Conservation (phyloP, 2,888 invertebrate genomes). For the Phymatocera aterrima region DNA sequence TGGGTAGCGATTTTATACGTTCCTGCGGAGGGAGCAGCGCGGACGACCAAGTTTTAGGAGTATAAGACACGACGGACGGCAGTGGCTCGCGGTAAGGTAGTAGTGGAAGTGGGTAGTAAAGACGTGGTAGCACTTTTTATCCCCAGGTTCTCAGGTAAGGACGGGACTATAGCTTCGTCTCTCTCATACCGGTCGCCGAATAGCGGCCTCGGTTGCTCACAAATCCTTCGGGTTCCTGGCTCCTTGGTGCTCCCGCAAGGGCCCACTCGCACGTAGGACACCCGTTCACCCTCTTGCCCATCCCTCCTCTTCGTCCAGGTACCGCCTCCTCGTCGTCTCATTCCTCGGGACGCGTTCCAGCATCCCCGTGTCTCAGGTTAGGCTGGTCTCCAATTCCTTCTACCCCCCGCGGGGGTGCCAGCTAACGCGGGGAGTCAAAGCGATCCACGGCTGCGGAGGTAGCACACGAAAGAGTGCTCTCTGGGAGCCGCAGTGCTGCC, state of each 20-base stretch:
- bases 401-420: constrained; percentile 69
- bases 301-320: background rate
- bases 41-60: background rate
- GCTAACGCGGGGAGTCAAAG: constrained; percentile 60
- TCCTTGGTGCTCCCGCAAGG: constrained; percentile 67
- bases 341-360: constrained; percentile 31
- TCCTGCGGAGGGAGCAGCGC: constrained; percentile 1
- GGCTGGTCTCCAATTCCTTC: constrained; percentile 44
- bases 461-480: constrained; percentile 45
- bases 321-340: constrained; percentile 34
- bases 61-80: background rate
- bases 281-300: constrained; percentile 42
- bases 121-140: constrained; percentile 67
- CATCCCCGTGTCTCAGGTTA: constrained; percentile 16
- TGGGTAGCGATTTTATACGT: background rate
- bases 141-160: constrained; percentile 48
- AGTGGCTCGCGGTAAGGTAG: constrained; percentile 39
- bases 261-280: constrained; percentile 48
- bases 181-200: constrained; percentile 63
- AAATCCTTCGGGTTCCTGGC: constrained; percentile 70
- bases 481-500: constrained; percentile 18
- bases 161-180: background rate
- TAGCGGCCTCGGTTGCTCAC: constrained; percentile 71
- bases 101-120: constrained; percentile 52
- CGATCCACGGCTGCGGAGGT: constrained; percentile 51